A percentile compares a stretch with the other conserved stretches of the same genome.
Evolutionary conservation across 2,797 vertebrate species (phyloP).

Genomic region (Pangasius djambal): DNA sequence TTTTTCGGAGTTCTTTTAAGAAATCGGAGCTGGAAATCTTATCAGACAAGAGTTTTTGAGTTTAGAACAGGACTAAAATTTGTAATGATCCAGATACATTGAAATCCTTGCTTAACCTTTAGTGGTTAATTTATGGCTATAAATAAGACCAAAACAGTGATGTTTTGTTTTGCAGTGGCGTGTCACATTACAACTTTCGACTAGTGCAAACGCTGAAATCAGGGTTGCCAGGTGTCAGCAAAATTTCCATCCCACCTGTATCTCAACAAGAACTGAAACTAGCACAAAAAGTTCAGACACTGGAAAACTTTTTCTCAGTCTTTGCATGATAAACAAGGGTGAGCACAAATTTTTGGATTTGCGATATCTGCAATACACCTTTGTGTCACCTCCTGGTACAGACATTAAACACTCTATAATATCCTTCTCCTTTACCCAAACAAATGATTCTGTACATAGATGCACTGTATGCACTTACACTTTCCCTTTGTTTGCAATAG

Average conservation of each 20-base stretch:
- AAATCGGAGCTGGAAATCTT: background rate
- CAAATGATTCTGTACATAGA: background rate
- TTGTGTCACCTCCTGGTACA: background rate
- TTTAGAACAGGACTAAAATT: too few species aligned
- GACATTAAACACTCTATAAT: background rate
- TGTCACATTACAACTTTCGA: background rate
- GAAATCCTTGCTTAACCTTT: background rate
- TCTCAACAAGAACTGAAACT: background rate
- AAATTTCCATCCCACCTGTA: background rate
- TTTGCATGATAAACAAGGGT: background rate
- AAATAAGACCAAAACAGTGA: background rate
- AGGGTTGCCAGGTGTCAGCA: background rate
- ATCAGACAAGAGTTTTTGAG: background rate
- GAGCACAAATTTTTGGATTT: background rate
- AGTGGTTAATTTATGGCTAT: background rate
- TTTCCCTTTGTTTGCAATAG: background rate
- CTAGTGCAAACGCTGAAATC: background rate
- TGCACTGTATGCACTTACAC: background rate
- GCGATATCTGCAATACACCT: background rate
- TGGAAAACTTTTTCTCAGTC: background rate
- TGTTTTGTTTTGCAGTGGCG: background rate
- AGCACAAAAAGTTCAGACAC: background rate
- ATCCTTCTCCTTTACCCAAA: background rate
- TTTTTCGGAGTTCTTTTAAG: background rate
- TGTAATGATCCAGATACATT: too few species aligned